These are phyloP conservation scores for Noctua janthina DNA, from an alignment of 2,888 invertebrate species.

Conservation along the genomic window DNA sequence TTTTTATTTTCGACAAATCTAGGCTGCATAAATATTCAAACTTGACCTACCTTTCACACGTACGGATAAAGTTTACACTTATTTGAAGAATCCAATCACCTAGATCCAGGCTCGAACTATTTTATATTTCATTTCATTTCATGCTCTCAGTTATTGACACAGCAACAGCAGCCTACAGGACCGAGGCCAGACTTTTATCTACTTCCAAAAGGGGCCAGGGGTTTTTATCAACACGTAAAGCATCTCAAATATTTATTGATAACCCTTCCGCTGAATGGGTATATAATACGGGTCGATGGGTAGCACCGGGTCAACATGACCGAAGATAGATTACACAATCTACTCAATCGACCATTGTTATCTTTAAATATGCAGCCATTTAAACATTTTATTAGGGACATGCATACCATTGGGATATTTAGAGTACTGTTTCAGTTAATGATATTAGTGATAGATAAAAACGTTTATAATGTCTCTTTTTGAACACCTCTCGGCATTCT, in stretches of 20 bases:
- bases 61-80: background rate
- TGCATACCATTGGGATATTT: background rate
- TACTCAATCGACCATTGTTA: slow-evolving; percentile 46
- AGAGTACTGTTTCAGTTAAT: background rate
- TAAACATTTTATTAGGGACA: slow-evolving; percentile 32
- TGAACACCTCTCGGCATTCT: background rate
- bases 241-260: slow-evolving; percentile 34
- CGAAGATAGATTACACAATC: slow-evolving; percentile 43
- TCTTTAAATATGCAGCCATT: slow-evolving; percentile 39
- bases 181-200: slow-evolving; percentile 16
- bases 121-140: slow-evolving; percentile 21
- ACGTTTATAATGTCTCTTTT: background rate
- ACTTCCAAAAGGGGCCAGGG: background rate
- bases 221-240: slow-evolving; percentile 22
- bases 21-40: background rate
- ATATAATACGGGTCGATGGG: slow-evolving; percentile 21
- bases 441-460: background rate
- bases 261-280: slow-evolving; percentile 25
- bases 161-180: slow-evolving; percentile 8
- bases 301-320: slow-evolving; percentile 33
- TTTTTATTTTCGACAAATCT: slow-evolving; percentile 3
- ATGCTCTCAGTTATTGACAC: slow-evolving; percentile 11
- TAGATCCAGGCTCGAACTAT: slow-evolving; percentile 3
- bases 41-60: too few species aligned
- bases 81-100: slow-evolving; percentile 32